Evolutionary conservation across 2,888 invertebrate genomes (phyloP).

Genomic region (Drosophila melanocephala): DNA sequence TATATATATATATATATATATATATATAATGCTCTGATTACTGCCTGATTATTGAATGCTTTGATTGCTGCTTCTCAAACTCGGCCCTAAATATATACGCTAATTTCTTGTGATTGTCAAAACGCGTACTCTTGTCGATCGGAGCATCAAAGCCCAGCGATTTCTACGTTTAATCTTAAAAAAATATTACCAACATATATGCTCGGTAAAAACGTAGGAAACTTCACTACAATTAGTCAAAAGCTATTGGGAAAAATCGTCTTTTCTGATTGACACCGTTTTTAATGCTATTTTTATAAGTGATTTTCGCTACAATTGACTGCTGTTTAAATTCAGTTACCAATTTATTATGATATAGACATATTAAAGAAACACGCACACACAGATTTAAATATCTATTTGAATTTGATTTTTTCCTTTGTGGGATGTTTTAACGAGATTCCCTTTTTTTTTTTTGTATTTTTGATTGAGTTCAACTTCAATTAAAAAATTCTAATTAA

Average conservation of each 20-base stretch:
- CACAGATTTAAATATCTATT: conserved; percentile 24
- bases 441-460: conserved; percentile 20
- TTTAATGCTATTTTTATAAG: conserved; percentile 1
- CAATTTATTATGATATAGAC: conserved; percentile 52
- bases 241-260: conserved; percentile 40
- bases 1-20: conserved; percentile 56
- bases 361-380: conserved; percentile 33
- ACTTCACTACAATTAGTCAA: conserved; percentile 25
- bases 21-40: conserved; percentile 45
- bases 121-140: conserved; percentile 85
- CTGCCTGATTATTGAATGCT: conserved; percentile 53
- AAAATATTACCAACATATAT: conserved; percentile 36
- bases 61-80: conserved; percentile 47
- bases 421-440: conserved; percentile 11
- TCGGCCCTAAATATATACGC: conserved; percentile 73
- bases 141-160: conserved; percentile 63
- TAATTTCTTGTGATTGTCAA: conserved; percentile 86
- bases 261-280: conserved; percentile 63
- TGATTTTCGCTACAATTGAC: conserved; percentile 52
- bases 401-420: conserved; percentile 23
- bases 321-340: conserved; percentile 39
- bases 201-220: conserved; percentile 25
- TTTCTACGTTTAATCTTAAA: conserved; percentile 44
- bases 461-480: conserved; percentile 23
- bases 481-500: conserved; percentile 58